Base-by-base conservation (phyloP, 2,888 invertebrate species). In the Notodonta dromedarius region DNA sequence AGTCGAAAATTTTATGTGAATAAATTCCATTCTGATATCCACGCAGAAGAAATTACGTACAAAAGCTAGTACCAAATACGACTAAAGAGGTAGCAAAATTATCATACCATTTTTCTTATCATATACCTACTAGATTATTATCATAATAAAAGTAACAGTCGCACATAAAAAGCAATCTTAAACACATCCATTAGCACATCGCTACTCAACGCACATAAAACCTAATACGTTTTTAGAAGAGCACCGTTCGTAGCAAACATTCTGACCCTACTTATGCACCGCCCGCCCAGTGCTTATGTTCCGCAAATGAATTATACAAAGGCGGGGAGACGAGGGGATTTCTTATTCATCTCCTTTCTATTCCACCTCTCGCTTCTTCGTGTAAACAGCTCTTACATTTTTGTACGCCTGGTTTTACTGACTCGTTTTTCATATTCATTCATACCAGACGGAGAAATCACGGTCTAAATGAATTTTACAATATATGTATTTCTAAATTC, bases 251-350 rank as follows among this genome's bases (percentile, higher is more conserved):
- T 61, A 48, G 60, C 66, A 73, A 70, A 74, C 56, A 67, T 62
- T 67, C 62, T 64, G 74, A 74, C 74, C 77, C 77, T 77, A 76
- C 74, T 80, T 76, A 81, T 81, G 69, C 77, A 73, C 67, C 63
- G 63, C 62, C 66, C 61, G 61, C 57, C 24, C 52, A 56, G 69
- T 69, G 69, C 74, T 73, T 70, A 67, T 59, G 74, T 65, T 68
- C 65, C 81, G 58, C 82, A 78, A 78, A 82, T 82, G 80, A 80
- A 79, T 79, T 77, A 81, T 77, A 81, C 78, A 80, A 78, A 73
- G 69, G 74, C 76, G 73, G 76, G 74, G 71, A 74, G 71, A 70
- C 69, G 67, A 63, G 67, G 67, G 66, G 67, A 77, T 79, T 81
- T 77, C 76, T 82, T 80, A 79, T 81, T 83, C 79, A 79, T 78